Percentiles rank a stretch among this genome's conserved stretches.
phyloP scores from a whole-genome alignment of 2,797 vertebrate genomes.

The Rhyacichthys aspro region DNA sequence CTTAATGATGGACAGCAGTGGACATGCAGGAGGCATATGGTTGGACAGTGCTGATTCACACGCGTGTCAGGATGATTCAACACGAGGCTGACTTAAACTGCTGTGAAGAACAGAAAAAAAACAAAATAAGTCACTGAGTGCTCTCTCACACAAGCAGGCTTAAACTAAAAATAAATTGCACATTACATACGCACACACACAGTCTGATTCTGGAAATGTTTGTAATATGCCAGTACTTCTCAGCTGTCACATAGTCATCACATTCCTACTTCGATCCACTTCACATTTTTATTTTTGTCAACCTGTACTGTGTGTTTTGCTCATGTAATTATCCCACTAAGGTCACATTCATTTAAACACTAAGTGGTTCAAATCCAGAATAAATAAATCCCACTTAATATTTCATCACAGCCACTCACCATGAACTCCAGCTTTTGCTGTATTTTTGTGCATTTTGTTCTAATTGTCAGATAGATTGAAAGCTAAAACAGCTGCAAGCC shows the following conservation, averaged over 20 bases:
- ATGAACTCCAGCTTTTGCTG: not conserved
- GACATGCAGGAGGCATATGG: conserved; percentile 1
- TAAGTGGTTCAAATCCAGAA: not conserved
- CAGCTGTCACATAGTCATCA: conserved; percentile 8
- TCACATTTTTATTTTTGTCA: no score
- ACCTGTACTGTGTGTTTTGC: no score
- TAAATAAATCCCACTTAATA: not conserved
- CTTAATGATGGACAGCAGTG: conserved; percentile 32
- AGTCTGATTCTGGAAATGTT: not conserved
- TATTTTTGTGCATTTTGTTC: conserved; percentile 1
- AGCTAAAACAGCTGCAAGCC: conserved; percentile 1
- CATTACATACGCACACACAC: no score
- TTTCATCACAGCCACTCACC: not conserved
- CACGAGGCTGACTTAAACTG: conserved; percentile 29
- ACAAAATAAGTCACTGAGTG: no score
- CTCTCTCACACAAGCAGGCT: no score
- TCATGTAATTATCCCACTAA: not conserved
- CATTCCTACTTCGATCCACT: not conserved
- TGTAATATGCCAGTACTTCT: conserved; percentile 17
- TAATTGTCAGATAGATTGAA: conserved; percentile 7
- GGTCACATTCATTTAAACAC: not conserved
- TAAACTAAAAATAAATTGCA: no score
- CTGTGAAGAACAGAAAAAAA: not conserved
- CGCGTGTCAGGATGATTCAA: conserved; percentile 16
- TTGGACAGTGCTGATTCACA: conserved; percentile 2